A percentile compares a stretch with the other conserved stretches of the same genome.
phyloP scores from a whole-genome alignment of 2,888 invertebrate species.

The Melieria crassipennis region DNA sequence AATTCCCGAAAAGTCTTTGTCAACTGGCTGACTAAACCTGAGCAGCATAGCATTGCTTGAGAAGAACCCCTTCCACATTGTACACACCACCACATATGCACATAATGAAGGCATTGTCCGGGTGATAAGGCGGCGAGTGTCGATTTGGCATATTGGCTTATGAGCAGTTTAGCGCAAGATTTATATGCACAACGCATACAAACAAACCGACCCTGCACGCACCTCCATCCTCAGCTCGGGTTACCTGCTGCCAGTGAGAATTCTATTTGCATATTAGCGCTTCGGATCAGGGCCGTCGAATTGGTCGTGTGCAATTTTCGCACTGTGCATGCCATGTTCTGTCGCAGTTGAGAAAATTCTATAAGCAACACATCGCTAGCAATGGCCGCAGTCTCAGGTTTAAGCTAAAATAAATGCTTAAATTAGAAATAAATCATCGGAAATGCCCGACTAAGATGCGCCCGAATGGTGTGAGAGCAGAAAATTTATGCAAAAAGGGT shows the following conservation, averaged over 20 bases:
- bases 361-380: slow-evolving; percentile 14
- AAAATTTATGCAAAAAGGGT: too few relatives aligned
- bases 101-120: background rate
- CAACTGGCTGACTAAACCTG: too few relatives aligned
- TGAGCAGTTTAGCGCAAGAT: slow-evolving; percentile 26
- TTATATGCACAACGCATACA: slow-evolving; percentile 15
- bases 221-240: background rate
- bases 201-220: background rate
- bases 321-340: background rate
- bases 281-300: background rate
- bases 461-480: background rate
- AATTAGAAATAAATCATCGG: slow-evolving; percentile 33
- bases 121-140: slow-evolving; percentile 10
- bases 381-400: slow-evolving; percentile 18
- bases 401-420: slow-evolving; percentile 28
- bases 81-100: too few relatives aligned
- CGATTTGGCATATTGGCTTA: slow-evolving; percentile 30
- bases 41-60: too few relatives aligned
- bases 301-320: slow-evolving; percentile 11
- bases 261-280: slow-evolving; percentile 31
- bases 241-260: slow-evolving; percentile 7
- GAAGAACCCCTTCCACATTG: too few relatives aligned
- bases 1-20: too few relatives aligned
- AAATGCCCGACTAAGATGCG: slow-evolving; percentile 5
- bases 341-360: slow-evolving; percentile 12